These are phyloP conservation scores for Percina caprodes DNA, from an alignment of 2,113 vertebrate genomes.

Conservation along the genomic window DNA sequence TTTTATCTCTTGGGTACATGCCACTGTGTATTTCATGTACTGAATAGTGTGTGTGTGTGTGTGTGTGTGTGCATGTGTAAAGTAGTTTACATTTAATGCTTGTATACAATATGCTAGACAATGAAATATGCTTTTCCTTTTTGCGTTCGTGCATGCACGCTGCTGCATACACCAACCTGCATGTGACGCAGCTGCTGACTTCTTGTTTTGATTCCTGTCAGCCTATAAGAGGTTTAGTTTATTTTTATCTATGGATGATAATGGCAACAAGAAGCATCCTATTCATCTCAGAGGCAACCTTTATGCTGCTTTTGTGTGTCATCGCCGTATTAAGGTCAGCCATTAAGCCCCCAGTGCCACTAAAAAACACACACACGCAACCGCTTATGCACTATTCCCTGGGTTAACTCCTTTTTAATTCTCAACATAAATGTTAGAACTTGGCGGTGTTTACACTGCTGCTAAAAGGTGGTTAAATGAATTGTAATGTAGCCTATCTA, in stretches of 20 bases:
- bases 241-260: slow-evolving; percentile 47
- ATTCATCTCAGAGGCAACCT: slow-evolving; percentile 52
- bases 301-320: slow-evolving; percentile 66
- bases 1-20: neutral
- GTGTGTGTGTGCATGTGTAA: neutral
- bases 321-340: slow-evolving; percentile 77
- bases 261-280: neutral
- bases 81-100: neutral
- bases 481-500: neutral
- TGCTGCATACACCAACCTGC: neutral
- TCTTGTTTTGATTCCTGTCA: neutral
- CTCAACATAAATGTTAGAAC: neutral
- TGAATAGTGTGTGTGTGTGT: too few species aligned
- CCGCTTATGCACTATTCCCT: slow-evolving; percentile 10
- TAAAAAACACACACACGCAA: slow-evolving; percentile 13
- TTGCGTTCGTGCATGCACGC: neutral
- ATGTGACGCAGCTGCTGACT: slow-evolving; percentile 10
- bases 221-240: slow-evolving; percentile 36
- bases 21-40: neutral
- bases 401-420: slow-evolving; percentile 37
- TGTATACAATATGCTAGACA: neutral
- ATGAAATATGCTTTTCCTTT: neutral
- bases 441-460: slow-evolving; percentile 17
- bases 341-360: slow-evolving; percentile 67
- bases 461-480: neutral